Evolutionary conservation across 2,113 vertebrate genomes (phyloP), one percentile per base, ranked within the genome.

Genomic region (Nycticorax nycticorax): DNA sequence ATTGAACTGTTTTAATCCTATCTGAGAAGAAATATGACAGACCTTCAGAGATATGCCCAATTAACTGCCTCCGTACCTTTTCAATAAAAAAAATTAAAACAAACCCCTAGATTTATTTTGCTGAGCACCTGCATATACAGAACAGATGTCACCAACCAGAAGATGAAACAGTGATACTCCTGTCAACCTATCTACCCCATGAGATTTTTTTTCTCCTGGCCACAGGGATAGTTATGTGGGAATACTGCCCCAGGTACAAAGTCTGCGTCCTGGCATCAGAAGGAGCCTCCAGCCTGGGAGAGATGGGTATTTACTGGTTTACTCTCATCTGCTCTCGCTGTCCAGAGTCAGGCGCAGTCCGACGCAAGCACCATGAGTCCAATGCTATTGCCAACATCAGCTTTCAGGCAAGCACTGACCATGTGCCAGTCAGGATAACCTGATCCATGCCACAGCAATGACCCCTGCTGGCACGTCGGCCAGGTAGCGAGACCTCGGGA

Each of bases 1-100:
- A 95, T 73, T 82, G 82, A 91, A 89, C 79, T 56, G 78, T 37
- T 96, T 96, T 87, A 96, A 95, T 88, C 71, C 77, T 92, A 73
- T 88, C 88, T 69, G 50, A 92, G 74, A 93, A 97, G 81, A 95
- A 95, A 93, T 89, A 93, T 71, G 88, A 96, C 74, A 96, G 84
- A 59, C 75, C 45, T 95, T 93, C 73, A 71, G 76, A 96, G 93
- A 96, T 69, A 79, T 47, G 92, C 43, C 59, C 4, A 94, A 92
- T 96, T 96, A 96, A 94, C 78, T 93, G 35, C 32, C 55, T 93
- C 67, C 87, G 32, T 62, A 92, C 32, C 27, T 93, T 85, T 85
- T 21, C 63, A 83, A 64, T 52, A 48, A 87, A 85, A 93, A 71
- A 63, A 55, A 32, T 27, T 55, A 59, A 89, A 87, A 45, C 47